Evolutionary conservation across 2,113 vertebrate genomes (phyloP), one percentile per base, ranked within the genome.

Genomic region (Atherinomorus stipes): DNA sequence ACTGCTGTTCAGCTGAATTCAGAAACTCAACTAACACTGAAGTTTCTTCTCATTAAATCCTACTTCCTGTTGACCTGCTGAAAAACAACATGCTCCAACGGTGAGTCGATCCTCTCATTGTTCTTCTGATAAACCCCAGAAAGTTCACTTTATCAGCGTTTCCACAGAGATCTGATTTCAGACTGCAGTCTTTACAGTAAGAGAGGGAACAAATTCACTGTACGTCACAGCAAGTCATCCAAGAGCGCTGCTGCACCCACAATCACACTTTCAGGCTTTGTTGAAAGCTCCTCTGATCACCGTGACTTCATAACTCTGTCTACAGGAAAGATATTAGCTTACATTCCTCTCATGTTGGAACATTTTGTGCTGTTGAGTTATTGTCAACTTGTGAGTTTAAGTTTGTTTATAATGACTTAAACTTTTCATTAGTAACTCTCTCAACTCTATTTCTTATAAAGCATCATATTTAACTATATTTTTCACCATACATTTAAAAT

Each of bases 51-150:
- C 28, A 15, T 2, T 13, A 12, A 42, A 25, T n/a, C 50, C 31
- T 21, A 22, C 21, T 28, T 64, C 7, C 0, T 25, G 61, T 57
- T 1, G 11, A 71, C 62, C 34, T 52, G 53, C 31, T 47, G 73
- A 84, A 64, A 58, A 50, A 18, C 80, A 70, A 58, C 57, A 89
- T 89, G 87, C 40, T 83, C 13, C 67, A 0, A 15, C 60, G 79
- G 87, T 89, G 68, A 89, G 87, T 86, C 13, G 31, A 58, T 28
- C 19, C 54, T 66, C 16, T 60, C 7, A 34, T 34, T 49, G 28
- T 40, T 57, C 28, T 12, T 12, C 26, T 28, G 15, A 63, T 31
- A 11, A 62, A 19, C 7, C 18, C 7, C 18, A 15, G 31, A 7
- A 34, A 34, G 31, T 47, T 15, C 19, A 47, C 13, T 47, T 16